Evolutionary conservation across 2,888 invertebrate species (phyloP).

Genomic region (Drosophila paranaensis): DNA sequence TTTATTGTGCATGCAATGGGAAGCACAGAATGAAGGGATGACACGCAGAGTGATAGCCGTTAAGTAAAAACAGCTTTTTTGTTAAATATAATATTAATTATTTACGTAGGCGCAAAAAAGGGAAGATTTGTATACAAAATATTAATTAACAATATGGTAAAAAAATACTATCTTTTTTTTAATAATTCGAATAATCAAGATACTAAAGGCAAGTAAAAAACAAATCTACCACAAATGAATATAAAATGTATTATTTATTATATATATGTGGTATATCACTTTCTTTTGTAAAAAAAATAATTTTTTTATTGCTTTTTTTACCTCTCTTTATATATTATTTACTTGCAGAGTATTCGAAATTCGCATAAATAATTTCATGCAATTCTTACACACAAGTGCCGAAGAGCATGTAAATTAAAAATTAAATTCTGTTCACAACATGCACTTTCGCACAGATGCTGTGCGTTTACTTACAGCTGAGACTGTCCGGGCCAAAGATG

Average conservation of each 20-base stretch:
- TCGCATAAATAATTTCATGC: background rate
- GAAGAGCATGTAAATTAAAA: conserved; percentile 67
- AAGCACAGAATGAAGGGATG: background rate
- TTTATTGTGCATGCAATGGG: conserved; percentile 27
- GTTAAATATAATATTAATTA: conserved; percentile 7
- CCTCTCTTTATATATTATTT: background rate
- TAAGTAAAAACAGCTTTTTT: conserved; percentile 19
- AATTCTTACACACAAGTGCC: conserved; percentile 6
- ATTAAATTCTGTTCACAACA: conserved; percentile 73
- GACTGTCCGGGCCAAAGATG: conserved; percentile 40
- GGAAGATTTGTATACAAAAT: background rate
- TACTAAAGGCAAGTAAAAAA: background rate
- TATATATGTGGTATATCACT: background rate
- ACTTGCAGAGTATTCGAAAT: conserved; percentile 14
- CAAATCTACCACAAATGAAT: background rate
- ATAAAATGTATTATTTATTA: background rate
- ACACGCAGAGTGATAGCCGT: conserved; percentile 3
- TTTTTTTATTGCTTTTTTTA: no score
- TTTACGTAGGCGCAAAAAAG: background rate
- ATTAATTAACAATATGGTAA: conserved; percentile 1
- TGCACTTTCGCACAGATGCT: conserved; percentile 58
- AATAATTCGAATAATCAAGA: background rate
- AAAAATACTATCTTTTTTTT: background rate
- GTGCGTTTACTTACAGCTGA: conserved; percentile 46
- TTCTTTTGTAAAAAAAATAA: background rate